Base-by-base conservation (phyloP, 2,113 vertebrate genomes). In the Corythornis vintsioides region DNA sequence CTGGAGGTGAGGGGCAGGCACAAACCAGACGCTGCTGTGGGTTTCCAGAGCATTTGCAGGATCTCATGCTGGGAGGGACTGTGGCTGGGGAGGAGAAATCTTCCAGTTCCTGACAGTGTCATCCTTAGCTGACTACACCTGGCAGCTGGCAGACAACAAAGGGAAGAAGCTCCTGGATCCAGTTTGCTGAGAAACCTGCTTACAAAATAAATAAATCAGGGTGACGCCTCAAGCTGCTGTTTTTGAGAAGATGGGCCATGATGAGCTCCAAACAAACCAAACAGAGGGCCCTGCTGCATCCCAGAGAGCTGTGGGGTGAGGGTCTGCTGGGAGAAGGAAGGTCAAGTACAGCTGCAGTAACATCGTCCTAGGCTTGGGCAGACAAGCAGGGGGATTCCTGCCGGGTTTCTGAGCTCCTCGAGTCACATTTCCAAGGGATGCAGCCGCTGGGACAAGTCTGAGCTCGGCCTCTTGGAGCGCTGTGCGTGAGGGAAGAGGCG, bases 311-410 rank as follows among this genome's bases (percentile, higher is more conserved):
- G 78, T 42, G 82, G 85, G 79, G 91, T 29, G 78, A 90, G 75
- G 89, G 60, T 90, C 92, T 92, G 87, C 93, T 86, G 89, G 76
- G 57, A 90, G 89, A 91, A 93, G 76, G 92, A 92, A 89, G 81
- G 94, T 94, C 66, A 89, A 57, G 69, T 86, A 92, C 87, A 93
- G 92, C 89, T 89, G 96, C 92, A 96, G 94, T 86, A 94, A 96
- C 92, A 48, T 67, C 38, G 67, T 29, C 92, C 92, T 85, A 4
- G 13, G 8, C 86, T 92, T 1, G 4, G 77, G 16, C 47, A 73
- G 67, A 22, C 0, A 18, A 61, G 88, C 86, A 12, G 1, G 35
- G 72, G 15, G 63, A 40, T n/a, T 69, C 74, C 74, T 11, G 48
- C 17, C 10, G 66, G 72, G 67, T 66, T 42, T 10, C 5, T 3